Conservation (phyloP, 1,140 invertebrate genomes). For the Tetramorium simillimum region DNA sequence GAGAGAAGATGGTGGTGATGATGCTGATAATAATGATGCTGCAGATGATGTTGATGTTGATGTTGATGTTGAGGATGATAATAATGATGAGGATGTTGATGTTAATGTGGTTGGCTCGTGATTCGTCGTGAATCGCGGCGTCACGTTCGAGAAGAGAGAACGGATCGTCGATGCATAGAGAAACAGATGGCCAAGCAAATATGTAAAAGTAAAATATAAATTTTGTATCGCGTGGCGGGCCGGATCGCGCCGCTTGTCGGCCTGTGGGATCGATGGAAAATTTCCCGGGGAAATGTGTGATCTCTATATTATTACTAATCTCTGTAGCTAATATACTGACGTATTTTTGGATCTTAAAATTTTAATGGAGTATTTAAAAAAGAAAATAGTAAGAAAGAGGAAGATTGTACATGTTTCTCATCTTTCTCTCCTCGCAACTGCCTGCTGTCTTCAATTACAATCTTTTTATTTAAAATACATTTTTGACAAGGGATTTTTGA, state of each 20-base stretch:
- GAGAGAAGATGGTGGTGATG: conserved; percentile 49
- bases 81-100: conserved; percentile 17
- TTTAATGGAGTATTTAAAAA: background rate
- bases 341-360: conserved; percentile 18
- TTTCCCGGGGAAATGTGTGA: background rate
- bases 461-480: background rate
- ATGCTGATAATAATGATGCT: conserved; percentile 17
- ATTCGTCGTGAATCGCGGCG: conserved; percentile 73
- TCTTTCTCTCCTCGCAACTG: background rate
- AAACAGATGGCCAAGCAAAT: conserved; percentile 53
- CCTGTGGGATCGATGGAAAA: conserved; percentile 15
- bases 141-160: conserved; percentile 66
- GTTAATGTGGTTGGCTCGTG: conserved; percentile 71
- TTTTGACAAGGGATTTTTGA: background rate
- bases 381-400: background rate
- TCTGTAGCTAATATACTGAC: background rate
- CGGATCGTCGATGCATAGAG: conserved; percentile 65
- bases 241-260: conserved; percentile 34
- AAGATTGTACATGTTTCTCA: background rate
- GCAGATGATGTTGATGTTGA: conserved; percentile 41
- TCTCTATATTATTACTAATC: background rate
- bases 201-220: conserved; percentile 70
- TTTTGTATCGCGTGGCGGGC: conserved; percentile 72
- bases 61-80: conserved; percentile 55
- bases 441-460: background rate